Conservation (phyloP, 2,113 vertebrate genomes). For the Stomatorhinus ivindoensis region DNA sequence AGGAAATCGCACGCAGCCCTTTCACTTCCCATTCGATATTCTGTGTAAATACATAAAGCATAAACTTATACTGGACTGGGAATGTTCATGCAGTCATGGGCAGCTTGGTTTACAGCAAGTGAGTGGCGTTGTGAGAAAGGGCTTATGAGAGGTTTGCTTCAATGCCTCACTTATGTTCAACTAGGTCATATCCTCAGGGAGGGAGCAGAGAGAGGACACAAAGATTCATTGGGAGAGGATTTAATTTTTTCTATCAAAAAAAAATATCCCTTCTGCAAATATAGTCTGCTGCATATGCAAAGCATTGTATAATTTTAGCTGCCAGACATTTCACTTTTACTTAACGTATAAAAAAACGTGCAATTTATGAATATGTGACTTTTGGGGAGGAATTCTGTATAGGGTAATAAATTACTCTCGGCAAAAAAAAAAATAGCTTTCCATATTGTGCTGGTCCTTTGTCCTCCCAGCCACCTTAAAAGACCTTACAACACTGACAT, state of each 20-base stretch:
- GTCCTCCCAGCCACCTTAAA: background rate
- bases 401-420: constrained; percentile 2
- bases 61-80: background rate
- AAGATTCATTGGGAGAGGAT: constrained; percentile 21
- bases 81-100: background rate
- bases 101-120: constrained; percentile 29
- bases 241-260: constrained; percentile 20
- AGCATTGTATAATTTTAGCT: constrained; percentile 7
- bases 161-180: constrained; percentile 42
- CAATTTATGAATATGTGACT: constrained; percentile 5
- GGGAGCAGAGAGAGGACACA: constrained; percentile 32
- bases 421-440: background rate
- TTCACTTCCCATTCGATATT: background rate
- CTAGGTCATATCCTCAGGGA: constrained; percentile 51
- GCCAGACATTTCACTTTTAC: constrained; percentile 8
- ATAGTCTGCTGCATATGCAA: constrained; percentile 15
- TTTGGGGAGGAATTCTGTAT: constrained; percentile 8
- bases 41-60: background rate
- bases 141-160: constrained; percentile 36
- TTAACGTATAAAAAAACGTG: constrained; percentile 6
- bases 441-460: background rate
- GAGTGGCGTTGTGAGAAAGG: constrained; percentile 38
- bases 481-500: background rate
- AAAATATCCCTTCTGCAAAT: constrained; percentile 19
- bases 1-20: background rate